Evolutionary conservation across 2,888 invertebrate species (phyloP), one percentile per base, ranked within the genome.

Genomic region (Aphodius granarius): DNA sequence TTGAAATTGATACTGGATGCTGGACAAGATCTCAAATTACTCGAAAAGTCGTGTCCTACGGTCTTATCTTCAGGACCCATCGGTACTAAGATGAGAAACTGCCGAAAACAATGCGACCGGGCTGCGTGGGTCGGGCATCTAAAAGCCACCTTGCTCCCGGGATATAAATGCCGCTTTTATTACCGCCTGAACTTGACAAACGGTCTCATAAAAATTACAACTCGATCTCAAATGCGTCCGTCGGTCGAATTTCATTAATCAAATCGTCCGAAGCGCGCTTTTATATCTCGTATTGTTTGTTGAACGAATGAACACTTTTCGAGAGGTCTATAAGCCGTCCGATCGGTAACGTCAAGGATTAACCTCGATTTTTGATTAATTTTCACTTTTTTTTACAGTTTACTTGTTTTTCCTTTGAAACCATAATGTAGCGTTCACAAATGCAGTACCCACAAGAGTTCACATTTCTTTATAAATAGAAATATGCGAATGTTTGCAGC

Each of bases 401-500:
- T n/a, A n/a, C n/a, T n/a, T n/a, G n/a, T n/a, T n/a, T n/a, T n/a
- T n/a, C n/a, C n/a, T n/a, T n/a, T n/a, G n/a, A n/a, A n/a, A n/a
- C n/a, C n/a, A n/a, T n/a, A n/a, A n/a, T n/a, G n/a, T n/a, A n/a
- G n/a, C n/a, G n/a, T n/a, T n/a, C n/a, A n/a, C n/a, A n/a, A n/a
- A n/a, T n/a, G n/a, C n/a, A n/a, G n/a, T n/a, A n/a, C n/a, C n/a
- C n/a, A n/a, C n/a, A n/a, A n/a, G n/a, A n/a, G n/a, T n/a, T n/a
- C n/a, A n/a, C 43, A 43, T 2, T 43, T 43, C 43, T 43, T 43
- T 43, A 43, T 43, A 13, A 43, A 43, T 43, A 43, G 43, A 43
- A 66, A 68, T 66, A 73, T 73, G 73, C 73, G 66, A 73, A 73
- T 66, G 62, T 73, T 66, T 62, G 63, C 63, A 20, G 68, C 66